Evolutionary conservation across 2,888 invertebrate genomes (phyloP).

Genomic region (Drosophila formosana): DNA sequence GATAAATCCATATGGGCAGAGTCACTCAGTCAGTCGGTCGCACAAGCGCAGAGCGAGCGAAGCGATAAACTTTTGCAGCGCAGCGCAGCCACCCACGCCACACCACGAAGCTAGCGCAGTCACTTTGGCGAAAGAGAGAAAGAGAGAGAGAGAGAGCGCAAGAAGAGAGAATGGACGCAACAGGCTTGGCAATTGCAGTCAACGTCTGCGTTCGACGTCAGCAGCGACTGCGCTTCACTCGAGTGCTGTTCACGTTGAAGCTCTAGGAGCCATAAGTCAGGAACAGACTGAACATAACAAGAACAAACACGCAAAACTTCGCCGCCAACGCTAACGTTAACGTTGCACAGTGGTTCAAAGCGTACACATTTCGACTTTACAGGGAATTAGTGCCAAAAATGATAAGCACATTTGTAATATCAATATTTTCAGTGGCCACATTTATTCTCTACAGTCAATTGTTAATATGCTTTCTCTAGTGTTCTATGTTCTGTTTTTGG

Average conservation of each 20-base stretch:
- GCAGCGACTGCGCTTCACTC: conserved; percentile 35
- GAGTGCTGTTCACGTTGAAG: conserved; percentile 36
- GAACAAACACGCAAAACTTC: conserved; percentile 43
- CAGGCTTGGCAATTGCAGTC: conserved; percentile 50
- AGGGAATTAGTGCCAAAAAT: no score
- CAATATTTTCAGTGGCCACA: no score
- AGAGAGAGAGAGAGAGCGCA: background rate
- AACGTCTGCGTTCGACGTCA: conserved; percentile 7
- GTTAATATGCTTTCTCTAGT: no score
- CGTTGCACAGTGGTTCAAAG: conserved; percentile 25
- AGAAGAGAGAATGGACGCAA: conserved; percentile 40
- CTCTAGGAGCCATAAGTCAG: conserved; percentile 24
- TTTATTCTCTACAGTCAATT: no score
- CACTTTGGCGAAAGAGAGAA: conserved; percentile 1
- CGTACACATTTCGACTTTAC: no score
- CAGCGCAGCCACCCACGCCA: conserved; percentile 46
- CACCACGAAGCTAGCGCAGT: conserved; percentile 13
- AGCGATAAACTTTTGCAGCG: conserved; percentile 52
- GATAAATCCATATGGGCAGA: conserved; percentile 38
- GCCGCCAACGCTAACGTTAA: conserved; percentile 17
- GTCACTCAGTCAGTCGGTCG: conserved; percentile 34
- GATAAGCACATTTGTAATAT: no score
- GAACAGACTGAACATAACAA: conserved; percentile 40
- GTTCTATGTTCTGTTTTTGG: no score
- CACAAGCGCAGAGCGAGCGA: conserved; percentile 53